phyloP scores from a whole-genome alignment of 2,113 vertebrate genomes.

The rabbit (Oryctolagus cuniculus) region DNA sequence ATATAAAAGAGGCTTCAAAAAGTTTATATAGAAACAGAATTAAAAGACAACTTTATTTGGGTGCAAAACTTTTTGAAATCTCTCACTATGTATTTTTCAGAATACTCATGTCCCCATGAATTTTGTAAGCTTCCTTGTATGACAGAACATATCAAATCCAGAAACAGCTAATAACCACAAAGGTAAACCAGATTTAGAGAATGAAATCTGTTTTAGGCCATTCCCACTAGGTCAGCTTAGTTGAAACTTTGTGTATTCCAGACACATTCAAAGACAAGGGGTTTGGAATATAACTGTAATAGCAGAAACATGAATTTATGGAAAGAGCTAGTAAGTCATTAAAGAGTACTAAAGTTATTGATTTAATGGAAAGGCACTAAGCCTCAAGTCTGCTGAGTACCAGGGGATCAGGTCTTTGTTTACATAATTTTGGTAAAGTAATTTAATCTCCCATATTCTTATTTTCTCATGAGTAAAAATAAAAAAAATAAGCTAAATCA shows the following conservation, averaged over 20 bases:
- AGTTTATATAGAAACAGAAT: no score
- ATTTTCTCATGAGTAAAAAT: conserved; percentile 15
- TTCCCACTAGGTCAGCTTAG: neutral
- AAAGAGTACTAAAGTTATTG: neutral
- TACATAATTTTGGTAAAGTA: neutral
- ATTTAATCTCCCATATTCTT: neutral
- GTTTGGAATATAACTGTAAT: neutral
- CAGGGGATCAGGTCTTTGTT: neutral
- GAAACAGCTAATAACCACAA: neutral
- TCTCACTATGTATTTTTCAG: no score
- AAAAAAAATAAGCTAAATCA: conserved; percentile 31
- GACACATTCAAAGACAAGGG: neutral
- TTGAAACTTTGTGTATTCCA: neutral
- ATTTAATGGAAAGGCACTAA: neutral
- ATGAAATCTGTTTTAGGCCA: neutral
- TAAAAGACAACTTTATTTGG: no score
- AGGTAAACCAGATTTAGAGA: neutral
- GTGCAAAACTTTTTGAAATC: no score
- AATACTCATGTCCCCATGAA: no score
- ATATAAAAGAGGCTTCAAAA: no score
- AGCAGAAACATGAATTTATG: neutral
- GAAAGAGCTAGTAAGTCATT: neutral
- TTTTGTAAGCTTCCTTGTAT: no score
- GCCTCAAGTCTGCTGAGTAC: neutral
- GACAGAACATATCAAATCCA: neutral